Evolutionary conservation across 2,113 vertebrate species (phyloP), one percentile per base, ranked within the genome.

Genomic region (Paramormyrops kingsleyae): DNA sequence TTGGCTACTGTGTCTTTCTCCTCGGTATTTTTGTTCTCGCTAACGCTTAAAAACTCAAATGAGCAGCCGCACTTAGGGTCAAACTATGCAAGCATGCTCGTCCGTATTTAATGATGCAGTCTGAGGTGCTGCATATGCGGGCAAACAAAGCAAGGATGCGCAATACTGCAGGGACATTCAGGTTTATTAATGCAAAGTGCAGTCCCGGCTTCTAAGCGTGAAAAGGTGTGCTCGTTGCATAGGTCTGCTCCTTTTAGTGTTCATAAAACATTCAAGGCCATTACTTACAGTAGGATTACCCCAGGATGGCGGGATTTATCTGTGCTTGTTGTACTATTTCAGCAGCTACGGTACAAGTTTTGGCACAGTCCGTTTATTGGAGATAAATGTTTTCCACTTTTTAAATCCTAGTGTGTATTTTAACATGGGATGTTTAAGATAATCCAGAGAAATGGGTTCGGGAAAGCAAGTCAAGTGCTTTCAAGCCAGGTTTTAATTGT

Each of bases 1-100:
- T 80, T 42, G 15, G 70, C 27, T 17, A 39, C 27, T 6, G 70
- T 17, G 93, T 93, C 92, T 95, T 96, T 95, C 94, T 4, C 13
- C 62, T 31, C n/a, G 3, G 27, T 13, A 70, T 24, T 49, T n/a
- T 85, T 85, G 21, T 85, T 12, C 19, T 19, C 35, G 13, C 31
- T 19, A 80, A 80, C 74, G 7, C 13, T 42, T 80, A 42, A 80
- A 80, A 80, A 17, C 15, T 42, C 15, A 42, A 80, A 80, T 42
- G 35, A 80, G 74, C 17, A 19, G 74, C 35, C 6, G 39, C 31
- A 6, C 35, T 80, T 80, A 35, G 31, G 74, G 74, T 80, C 35
- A 80, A 42, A 19, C 74, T 19, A 80, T 19, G 31, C 74, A 42
- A 42, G 74, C 35, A 6, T 42, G 35, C 31, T 17, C 31, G 5